phyloP scores from a whole-genome alignment of 2,888 invertebrate genomes.

The Xylocampa areola region DNA sequence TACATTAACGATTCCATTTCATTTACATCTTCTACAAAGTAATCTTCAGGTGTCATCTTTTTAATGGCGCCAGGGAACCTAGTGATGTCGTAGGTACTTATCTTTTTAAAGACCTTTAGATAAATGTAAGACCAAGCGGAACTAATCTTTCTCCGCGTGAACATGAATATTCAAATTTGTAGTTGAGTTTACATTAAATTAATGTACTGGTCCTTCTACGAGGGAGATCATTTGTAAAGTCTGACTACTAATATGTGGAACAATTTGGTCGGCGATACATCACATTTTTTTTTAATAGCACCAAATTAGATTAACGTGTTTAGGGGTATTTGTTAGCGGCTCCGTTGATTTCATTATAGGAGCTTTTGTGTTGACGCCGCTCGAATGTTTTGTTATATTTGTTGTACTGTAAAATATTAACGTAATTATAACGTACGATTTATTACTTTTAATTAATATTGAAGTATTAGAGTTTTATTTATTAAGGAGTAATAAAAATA shows the following conservation, averaged over 20 bases:
- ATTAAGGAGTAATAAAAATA: conserved; percentile 25
- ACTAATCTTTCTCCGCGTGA: conserved; percentile 67
- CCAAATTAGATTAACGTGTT: conserved; percentile 80
- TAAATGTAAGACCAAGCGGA: conserved; percentile 68
- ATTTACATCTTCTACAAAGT: conserved; percentile 44
- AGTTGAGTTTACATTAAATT: conserved; percentile 71
- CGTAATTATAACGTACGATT: conserved; percentile 58
- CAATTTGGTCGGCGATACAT: conserved; percentile 63
- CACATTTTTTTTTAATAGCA: conserved; percentile 65
- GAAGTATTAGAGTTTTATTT: conserved; percentile 48
- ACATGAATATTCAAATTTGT: conserved; percentile 77
- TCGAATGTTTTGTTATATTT: conserved; percentile 57
- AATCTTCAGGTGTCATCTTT: conserved; percentile 58
- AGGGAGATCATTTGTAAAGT: conserved; percentile 69
- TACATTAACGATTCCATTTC: conserved; percentile 40
- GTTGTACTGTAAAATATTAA: conserved; percentile 55
- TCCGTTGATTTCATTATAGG: conserved; percentile 79
- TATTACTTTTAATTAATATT: conserved; percentile 62
- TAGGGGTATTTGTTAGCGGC: conserved; percentile 76
- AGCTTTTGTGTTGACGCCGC: conserved; percentile 73
- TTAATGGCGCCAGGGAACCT: conserved; percentile 64
- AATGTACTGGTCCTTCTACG: conserved; percentile 68
- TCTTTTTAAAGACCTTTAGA: conserved; percentile 66
- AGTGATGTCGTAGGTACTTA: conserved; percentile 60
- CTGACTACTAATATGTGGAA: conserved; percentile 59